Evolutionary conservation across 1,140 invertebrate genomes (phyloP).

Genomic region (Meloidogyne floridensis): DNA sequence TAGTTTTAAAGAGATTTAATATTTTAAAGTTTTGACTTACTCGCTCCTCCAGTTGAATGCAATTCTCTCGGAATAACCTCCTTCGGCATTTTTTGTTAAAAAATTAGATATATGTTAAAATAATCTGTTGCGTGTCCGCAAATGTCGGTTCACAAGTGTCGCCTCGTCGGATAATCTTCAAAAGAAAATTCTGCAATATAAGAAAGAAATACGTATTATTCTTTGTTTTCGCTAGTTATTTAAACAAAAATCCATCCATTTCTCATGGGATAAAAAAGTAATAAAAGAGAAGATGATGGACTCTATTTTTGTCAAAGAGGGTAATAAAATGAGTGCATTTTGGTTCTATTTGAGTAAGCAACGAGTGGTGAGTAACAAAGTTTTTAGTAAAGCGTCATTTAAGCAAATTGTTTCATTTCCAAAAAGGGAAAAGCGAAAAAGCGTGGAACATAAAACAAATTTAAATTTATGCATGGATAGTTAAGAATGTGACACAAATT

Average conservation of each 20-base stretch:
- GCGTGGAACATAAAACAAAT: background rate
- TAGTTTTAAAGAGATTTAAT: background rate
- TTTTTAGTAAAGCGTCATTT: too few relatives aligned
- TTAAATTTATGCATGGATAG: background rate
- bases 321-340: background rate
- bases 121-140: too few relatives aligned
- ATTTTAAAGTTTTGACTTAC: background rate
- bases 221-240: background rate
- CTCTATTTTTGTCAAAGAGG: background rate
- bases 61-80: conserved; percentile 17
- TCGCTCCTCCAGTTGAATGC: conserved; percentile 13
- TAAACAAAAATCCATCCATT: background rate
- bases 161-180: too few relatives aligned
- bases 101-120: background rate
- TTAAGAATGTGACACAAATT: background rate
- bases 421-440: background rate
- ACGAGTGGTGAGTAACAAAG: background rate
- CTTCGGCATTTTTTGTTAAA: background rate
- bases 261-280: background rate
- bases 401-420: too few relatives aligned
- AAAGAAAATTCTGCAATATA: too few relatives aligned
- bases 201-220: too few relatives aligned
- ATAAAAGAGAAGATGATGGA: background rate
- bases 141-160: too few relatives aligned
- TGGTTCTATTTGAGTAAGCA: background rate